Evolutionary conservation across 2,888 invertebrate genomes (phyloP).

Genomic region (Scotopteryx bipunctaria): DNA sequence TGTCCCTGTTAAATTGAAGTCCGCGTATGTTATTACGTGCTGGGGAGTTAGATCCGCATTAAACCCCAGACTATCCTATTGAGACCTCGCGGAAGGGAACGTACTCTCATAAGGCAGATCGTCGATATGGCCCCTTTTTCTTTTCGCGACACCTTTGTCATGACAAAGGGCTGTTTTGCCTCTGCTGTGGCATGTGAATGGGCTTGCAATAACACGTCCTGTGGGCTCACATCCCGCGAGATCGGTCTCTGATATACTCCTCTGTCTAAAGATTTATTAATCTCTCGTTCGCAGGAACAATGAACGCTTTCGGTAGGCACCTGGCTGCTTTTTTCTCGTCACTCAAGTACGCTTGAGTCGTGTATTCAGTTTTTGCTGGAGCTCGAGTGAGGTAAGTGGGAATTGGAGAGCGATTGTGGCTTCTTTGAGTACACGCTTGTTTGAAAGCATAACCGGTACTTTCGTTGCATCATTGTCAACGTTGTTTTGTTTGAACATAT

Average conservation of each 20-base stretch:
- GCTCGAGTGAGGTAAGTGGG: slow-evolving; percentile 62
- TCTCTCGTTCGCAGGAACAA: slow-evolving; percentile 79
- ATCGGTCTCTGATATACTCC: slow-evolving; percentile 79
- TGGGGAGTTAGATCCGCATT: slow-evolving; percentile 81
- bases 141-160: slow-evolving; percentile 83
- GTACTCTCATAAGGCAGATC: slow-evolving; percentile 82
- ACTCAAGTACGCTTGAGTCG: slow-evolving; percentile 62
- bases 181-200: slow-evolving; percentile 81
- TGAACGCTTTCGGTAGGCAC: slow-evolving; percentile 77
- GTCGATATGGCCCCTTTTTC: slow-evolving; percentile 81
- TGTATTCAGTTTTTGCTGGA: slow-evolving; percentile 71
- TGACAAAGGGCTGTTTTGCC: slow-evolving; percentile 81
- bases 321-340: slow-evolving; percentile 77
- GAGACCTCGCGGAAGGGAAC: slow-evolving; percentile 81
- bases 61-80: slow-evolving; percentile 78
- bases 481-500: slow-evolving; percentile 22
- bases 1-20: slow-evolving; percentile 72
- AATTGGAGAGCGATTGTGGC: slow-evolving; percentile 56
- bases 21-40: slow-evolving; percentile 71
- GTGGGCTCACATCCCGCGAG: slow-evolving; percentile 78
- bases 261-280: slow-evolving; percentile 82
- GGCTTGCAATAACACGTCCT: slow-evolving; percentile 81
- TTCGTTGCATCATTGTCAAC: slow-evolving; percentile 27
- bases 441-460: slow-evolving; percentile 32
- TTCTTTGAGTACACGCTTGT: slow-evolving; percentile 39